Percentiles rank a stretch among this genome's conserved stretches.
phyloP scores from a whole-genome alignment of 2,797 vertebrate species.

The Lepilemur ruficaudatus region DNA sequence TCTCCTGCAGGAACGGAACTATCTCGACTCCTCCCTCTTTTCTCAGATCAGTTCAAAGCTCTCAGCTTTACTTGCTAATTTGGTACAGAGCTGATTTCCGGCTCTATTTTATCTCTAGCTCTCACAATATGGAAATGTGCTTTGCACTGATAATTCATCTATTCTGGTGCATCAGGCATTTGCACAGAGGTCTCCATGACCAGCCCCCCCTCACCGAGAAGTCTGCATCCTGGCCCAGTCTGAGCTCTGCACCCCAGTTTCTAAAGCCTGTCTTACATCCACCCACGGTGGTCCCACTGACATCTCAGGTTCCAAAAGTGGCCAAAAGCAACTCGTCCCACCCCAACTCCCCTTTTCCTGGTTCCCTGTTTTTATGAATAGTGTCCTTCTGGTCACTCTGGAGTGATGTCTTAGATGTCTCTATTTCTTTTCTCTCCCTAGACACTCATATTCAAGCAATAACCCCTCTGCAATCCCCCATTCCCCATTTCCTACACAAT shows the following conservation, averaged over 20 bases:
- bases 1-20: background rate
- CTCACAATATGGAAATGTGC: background rate
- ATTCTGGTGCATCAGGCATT: background rate
- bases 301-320: background rate
- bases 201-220: background rate
- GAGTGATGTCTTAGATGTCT: background rate
- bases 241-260: background rate
- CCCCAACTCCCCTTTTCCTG: background rate
- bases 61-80: background rate
- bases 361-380: background rate
- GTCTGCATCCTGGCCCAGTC: background rate
- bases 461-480: accelerated
- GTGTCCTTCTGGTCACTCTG: background rate
- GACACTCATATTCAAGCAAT: background rate
- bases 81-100: background rate
- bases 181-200: background rate
- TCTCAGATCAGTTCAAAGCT: background rate
- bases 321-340: background rate
- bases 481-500: no score
- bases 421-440: background rate
- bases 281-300: background rate
- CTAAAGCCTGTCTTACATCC: background rate
- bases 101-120: constrained; percentile 6
- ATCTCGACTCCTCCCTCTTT: background rate
- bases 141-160: background rate